A percentile compares a stretch with the other conserved stretches of the same genome.
These are phyloP conservation scores for Sepioteuthis lessoniana DNA, from an alignment of 2,888 invertebrate genomes.

Conservation along the genomic window DNA sequence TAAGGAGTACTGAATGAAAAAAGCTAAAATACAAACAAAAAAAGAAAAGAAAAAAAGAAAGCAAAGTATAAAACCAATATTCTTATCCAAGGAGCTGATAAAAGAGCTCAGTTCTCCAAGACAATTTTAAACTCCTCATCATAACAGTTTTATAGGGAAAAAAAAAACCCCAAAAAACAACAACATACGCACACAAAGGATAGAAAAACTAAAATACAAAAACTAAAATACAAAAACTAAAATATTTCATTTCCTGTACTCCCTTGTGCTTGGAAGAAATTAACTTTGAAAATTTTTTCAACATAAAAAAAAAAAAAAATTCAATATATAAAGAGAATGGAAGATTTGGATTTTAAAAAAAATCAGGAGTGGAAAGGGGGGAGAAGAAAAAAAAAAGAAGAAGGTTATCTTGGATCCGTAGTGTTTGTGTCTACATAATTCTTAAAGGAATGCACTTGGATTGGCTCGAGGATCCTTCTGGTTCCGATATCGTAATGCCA, in stretches of 20 bases:
- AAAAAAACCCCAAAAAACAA: too few relatives aligned
- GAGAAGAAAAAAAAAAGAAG: background rate
- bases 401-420: background rate
- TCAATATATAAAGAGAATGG: background rate
- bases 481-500: constrained; percentile 97
- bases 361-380: background rate
- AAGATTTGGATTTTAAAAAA: too few relatives aligned
- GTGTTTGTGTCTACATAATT: background rate
- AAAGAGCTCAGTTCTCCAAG: background rate
- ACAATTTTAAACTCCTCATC: too few relatives aligned
- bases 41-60: too few relatives aligned
- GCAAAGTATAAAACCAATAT: background rate
- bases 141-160: too few relatives aligned
- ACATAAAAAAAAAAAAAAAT: background rate
- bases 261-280: background rate
- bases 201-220: too few relatives aligned
- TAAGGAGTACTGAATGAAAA: too few relatives aligned
- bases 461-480: constrained; percentile 98
- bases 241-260: background rate
- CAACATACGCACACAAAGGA: too few relatives aligned
- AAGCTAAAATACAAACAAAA: too few relatives aligned
- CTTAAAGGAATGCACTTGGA: constrained; percentile 91
- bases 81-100: background rate
- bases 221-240: background rate
- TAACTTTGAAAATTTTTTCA: background rate